phyloP scores from a whole-genome alignment of 2,888 invertebrate genomes.

The Leuctra nigra region DNA sequence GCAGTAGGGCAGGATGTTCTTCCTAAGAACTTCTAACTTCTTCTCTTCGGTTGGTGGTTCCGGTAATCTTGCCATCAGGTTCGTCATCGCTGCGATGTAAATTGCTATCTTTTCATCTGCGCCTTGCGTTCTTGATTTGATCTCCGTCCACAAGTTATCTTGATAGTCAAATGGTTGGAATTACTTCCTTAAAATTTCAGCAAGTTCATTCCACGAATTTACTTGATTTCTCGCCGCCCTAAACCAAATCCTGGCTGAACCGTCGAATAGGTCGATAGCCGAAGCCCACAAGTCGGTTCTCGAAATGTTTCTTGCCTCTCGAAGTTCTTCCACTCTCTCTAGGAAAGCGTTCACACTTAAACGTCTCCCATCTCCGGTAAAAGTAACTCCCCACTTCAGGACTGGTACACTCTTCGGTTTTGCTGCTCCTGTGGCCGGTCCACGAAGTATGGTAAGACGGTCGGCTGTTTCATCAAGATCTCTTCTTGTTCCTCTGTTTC shows the following conservation, averaged over 20 bases:
- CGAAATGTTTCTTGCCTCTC: not conserved
- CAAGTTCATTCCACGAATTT: not conserved
- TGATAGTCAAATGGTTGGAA: not conserved
- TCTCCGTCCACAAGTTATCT: not conserved
- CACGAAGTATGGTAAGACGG: too few species aligned
- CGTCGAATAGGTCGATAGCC: not conserved
- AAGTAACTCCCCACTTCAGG: slow-evolving; percentile 27
- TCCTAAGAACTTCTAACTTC: not conserved
- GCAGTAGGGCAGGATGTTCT: not conserved
- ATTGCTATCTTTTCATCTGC: not conserved
- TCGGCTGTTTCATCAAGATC: too few species aligned
- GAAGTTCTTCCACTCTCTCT: slow-evolving; percentile 6
- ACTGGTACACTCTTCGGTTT: not conserved
- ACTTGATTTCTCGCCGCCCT: not conserved
- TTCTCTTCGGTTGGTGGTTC: not conserved
- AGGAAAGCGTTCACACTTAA: not conserved
- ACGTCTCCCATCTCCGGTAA: slow-evolving; percentile 20
- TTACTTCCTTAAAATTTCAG: not conserved
- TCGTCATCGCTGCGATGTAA: not conserved
- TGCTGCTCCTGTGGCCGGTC: not conserved
- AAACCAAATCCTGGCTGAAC: not conserved
- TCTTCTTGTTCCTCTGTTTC: too few species aligned
- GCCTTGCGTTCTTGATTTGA: not conserved
- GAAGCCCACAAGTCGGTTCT: not conserved
- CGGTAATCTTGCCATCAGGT: not conserved